Conservation (phyloP, 2,113 vertebrate genomes). For the Oceanodroma tethys region DNA sequence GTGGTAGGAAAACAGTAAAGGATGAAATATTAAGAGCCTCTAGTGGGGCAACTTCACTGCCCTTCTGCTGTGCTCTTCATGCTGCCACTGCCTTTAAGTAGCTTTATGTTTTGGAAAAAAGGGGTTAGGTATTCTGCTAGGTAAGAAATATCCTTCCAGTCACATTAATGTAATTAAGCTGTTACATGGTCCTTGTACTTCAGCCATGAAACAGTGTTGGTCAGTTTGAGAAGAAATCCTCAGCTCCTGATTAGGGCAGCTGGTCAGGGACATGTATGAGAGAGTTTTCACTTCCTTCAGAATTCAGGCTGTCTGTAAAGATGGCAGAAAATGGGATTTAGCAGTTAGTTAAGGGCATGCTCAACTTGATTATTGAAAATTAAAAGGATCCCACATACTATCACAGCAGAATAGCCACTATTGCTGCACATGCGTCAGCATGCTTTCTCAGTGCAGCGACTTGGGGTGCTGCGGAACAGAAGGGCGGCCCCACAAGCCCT, state of each 20-base stretch:
- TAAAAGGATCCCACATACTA: background rate
- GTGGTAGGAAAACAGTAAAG: background rate
- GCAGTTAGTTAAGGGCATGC: background rate
- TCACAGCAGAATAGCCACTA: background rate
- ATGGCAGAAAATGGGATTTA: background rate
- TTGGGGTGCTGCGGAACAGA: background rate
- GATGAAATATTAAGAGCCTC: background rate
- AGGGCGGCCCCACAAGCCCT: background rate
- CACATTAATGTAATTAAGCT: background rate
- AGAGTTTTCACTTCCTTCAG: background rate
- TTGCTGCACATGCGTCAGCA: fast-evolving
- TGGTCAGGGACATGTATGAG: fast-evolving
- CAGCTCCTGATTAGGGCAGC: background rate
- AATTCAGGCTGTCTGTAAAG: background rate
- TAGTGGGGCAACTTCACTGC: background rate
- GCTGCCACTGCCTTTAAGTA: background rate
- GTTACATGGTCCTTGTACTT: background rate
- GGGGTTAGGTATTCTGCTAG: background rate
- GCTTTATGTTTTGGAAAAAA: background rate
- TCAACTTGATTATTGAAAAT: background rate
- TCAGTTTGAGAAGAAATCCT: background rate
- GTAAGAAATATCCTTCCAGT: background rate
- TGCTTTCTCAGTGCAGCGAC: background rate
- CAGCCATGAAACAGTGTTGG: background rate
- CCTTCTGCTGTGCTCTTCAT: background rate